Conservation (phyloP, 2,113 vertebrate genomes). For the Oryzias celebensis region DNA sequence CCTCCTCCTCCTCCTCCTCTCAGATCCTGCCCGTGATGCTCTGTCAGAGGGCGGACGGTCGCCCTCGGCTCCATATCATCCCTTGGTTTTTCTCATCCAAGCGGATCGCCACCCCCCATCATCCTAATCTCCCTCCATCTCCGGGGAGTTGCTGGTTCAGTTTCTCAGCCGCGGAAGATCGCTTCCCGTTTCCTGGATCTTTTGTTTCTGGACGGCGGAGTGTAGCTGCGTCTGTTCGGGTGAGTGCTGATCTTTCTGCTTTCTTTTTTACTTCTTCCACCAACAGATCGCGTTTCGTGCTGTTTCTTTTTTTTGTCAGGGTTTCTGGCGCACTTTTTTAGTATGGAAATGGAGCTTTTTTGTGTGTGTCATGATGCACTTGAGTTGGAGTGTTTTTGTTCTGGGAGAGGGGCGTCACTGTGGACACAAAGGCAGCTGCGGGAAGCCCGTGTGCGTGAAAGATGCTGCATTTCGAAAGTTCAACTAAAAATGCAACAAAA, state of each 20-base stretch:
- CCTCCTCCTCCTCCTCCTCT: conserved; percentile 12
- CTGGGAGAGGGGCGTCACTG: conserved; percentile 61
- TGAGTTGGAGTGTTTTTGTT: conserved; percentile 53
- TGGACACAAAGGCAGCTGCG: conserved; percentile 66
- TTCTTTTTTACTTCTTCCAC: conserved; percentile 25
- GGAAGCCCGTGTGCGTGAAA: conserved; percentile 33
- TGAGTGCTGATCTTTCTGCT: conserved; percentile 56
- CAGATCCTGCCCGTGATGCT: conserved; percentile 28
- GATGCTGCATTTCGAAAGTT: conserved; percentile 47
- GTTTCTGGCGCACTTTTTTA: conserved; percentile 19
- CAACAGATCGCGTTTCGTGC: background rate
- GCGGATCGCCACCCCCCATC: conserved; percentile 18
- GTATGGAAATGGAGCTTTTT: conserved; percentile 2
- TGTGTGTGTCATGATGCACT: conserved; percentile 24
- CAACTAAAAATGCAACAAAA: conserved; percentile 23
- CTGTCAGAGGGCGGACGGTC: conserved; percentile 43
- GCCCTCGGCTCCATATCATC: conserved; percentile 30
- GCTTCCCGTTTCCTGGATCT: conserved; percentile 43
- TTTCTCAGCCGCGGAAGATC: conserved; percentile 46
- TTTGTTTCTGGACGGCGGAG: conserved; percentile 34
- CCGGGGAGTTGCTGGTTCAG: conserved; percentile 31
- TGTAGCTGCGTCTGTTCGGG: conserved; percentile 57
- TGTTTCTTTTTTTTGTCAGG: background rate
- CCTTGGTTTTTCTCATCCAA: conserved; percentile 36
- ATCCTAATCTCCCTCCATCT: conserved; percentile 16